Base-by-base conservation (phyloP, 23 tunicate genomes). In the Aplidium turbinatum region DNA sequence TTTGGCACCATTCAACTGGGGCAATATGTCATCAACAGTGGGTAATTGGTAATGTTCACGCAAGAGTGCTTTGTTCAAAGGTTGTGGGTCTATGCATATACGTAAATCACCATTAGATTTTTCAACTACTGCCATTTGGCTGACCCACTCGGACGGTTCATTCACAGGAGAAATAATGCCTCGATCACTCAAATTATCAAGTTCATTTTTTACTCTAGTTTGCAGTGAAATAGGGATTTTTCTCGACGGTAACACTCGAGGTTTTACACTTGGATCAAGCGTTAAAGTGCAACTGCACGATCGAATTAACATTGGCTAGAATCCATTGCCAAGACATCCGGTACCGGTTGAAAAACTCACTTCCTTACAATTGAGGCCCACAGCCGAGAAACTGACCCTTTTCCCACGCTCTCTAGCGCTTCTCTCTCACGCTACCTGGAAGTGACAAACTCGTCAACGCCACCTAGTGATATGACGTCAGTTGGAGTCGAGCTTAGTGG, bases 31-130 rank as follows among this genome's bases (percentile, higher is more conserved):
- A 35, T 56, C 47, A 30, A 33, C n/a, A n/a, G 48, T 33, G 3
- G 79, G 79, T 50, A 73, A 47, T 54, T 33, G 54, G 48, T 33
- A 73, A 56, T 73, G 79, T 55, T 73, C 66, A 4, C 66, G n/a
- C 24, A 32, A 32, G 33, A 73, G 33, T 9, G 79, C 79, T 2
- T 3, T 56, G 24, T 73, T 73, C 6, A 54, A 50, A 21, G 47
- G 27, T 54, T 55, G 79, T 4, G 66, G 79, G 48, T 73, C 79
- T 6, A 73, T 54, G 48, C 79, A 73, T 24, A 73, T 54, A 4
- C 66, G 23, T 13, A 73, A 29, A 2, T 24, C 25, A 48, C 79
- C 79, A 16, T 73, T 73, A 29, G 34, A 33, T 33, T 73, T 73
- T 2, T 73, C 20, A 32, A 70, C 60, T 27, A 70, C 60, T 4